Evolutionary conservation across 2,797 vertebrate species (phyloP).

Genomic region (Clarias laeviceps): DNA sequence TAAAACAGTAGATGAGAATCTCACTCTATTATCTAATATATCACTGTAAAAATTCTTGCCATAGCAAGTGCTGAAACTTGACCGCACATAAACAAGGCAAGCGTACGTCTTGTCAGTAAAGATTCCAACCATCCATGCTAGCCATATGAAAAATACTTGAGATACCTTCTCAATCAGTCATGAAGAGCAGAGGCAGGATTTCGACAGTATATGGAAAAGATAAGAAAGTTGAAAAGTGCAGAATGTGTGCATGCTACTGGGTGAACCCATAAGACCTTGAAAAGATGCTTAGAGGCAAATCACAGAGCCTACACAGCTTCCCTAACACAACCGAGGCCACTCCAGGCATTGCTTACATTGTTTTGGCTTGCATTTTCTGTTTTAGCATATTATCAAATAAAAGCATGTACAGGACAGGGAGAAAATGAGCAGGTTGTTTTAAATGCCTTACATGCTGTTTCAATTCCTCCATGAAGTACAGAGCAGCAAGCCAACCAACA

Average conservation of each 20-base stretch:
- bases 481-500: conserved; percentile 29
- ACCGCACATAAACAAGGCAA: background rate
- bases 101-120: background rate
- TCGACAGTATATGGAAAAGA: conserved; percentile 30
- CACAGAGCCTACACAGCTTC: background rate
- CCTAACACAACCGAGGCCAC: background rate
- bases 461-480: conserved; percentile 22
- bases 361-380: conserved; percentile 8
- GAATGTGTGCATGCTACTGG: conserved; percentile 18
- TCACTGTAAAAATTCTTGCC: background rate
- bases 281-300: conserved; percentile 21
- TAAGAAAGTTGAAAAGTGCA: conserved; percentile 19
- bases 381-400: background rate
- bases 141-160: conserved; percentile 29
- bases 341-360: conserved; percentile 6
- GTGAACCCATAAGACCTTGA: background rate
- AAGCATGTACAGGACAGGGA: background rate
- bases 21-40: background rate
- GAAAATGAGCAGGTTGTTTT: conserved; percentile 16
- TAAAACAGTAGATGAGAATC: background rate
- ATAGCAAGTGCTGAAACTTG: background rate
- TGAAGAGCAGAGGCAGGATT: conserved; percentile 16
- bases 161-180: conserved; percentile 27
- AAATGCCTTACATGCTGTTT: conserved; percentile 34
- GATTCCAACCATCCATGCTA: background rate